A percentile compares a stretch with the other conserved stretches of the same genome.
phyloP scores from a whole-genome alignment of 2,113 vertebrate species.

The Petromus typicus region DNA sequence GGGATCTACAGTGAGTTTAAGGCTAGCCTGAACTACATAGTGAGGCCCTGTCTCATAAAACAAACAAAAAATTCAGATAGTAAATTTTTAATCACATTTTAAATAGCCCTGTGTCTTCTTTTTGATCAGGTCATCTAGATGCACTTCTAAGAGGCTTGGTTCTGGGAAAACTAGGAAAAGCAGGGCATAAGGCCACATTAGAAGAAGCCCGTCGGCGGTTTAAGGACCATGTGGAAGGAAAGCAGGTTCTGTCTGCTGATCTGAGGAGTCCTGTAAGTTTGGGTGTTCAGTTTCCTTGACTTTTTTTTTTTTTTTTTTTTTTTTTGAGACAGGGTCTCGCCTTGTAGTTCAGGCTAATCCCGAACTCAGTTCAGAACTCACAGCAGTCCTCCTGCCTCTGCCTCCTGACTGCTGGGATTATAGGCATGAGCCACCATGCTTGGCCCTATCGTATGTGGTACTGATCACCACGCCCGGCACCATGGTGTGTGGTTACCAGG shows the following conservation, averaged over 20 bases:
- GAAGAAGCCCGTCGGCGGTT: slow-evolving; percentile 97
- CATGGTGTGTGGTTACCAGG: no score
- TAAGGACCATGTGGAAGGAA: slow-evolving; percentile 97
- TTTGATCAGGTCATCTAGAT: slow-evolving; percentile 93
- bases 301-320: no score
- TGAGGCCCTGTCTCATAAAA: neutral
- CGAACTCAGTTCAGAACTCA: no score
- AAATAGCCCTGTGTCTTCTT: neutral
- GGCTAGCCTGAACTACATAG: neutral
- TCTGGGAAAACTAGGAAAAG: slow-evolving; percentile 96
- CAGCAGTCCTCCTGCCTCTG: no score
- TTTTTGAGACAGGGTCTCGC: no score
- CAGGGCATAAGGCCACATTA: slow-evolving; percentile 96
- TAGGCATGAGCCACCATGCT: no score
- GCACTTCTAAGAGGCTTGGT: slow-evolving; percentile 96
- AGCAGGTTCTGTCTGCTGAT: slow-evolving; percentile 93
- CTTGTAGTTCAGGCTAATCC: no score
- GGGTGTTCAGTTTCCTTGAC: slow-evolving; percentile 9
- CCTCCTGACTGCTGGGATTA: no score
- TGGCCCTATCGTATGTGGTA: no score
- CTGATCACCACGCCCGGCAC: no score
- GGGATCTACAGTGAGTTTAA: neutral
- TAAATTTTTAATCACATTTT: slow-evolving; percentile 15
- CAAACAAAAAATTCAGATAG: neutral
- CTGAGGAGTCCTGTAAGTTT: slow-evolving; percentile 95